Conservation (phyloP, 2,797 vertebrate genomes). For the Betta splendens region DNA sequence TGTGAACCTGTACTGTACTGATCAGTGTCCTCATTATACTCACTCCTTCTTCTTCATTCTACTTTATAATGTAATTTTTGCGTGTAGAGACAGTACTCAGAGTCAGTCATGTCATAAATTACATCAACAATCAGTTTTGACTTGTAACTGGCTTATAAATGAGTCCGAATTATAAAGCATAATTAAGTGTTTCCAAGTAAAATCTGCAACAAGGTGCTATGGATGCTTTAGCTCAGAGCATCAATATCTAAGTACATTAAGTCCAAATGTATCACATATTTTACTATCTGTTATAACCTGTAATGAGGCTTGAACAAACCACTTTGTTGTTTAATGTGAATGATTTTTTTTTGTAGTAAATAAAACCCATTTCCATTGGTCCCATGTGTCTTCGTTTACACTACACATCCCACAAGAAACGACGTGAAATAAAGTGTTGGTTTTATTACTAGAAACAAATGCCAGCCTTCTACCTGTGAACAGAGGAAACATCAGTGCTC, state of each 20-base stretch:
- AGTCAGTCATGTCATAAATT: no score
- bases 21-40: slow-evolving; percentile 3
- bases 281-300: slow-evolving; percentile 26
- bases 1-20: no score
- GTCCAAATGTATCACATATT: slow-evolving; percentile 19
- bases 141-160: slow-evolving; percentile 25
- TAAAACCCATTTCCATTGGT: slow-evolving; percentile 17
- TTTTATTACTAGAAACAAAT: slow-evolving; percentile 71
- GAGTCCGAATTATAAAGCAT: not conserved
- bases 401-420: slow-evolving; percentile 15
- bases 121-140: no score
- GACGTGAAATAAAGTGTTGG: slow-evolving; percentile 38
- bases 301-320: slow-evolving; percentile 32
- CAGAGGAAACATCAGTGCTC: slow-evolving; percentile 49
- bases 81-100: slow-evolving; percentile 40
- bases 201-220: slow-evolving; percentile 2
- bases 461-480: slow-evolving; percentile 56
- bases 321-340: slow-evolving; percentile 54
- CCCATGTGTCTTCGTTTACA: not conserved
- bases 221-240: not conserved
- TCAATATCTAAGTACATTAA: slow-evolving; percentile 22
- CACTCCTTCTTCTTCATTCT: slow-evolving; percentile 14
- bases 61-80: slow-evolving; percentile 23
- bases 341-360: slow-evolving; percentile 51
- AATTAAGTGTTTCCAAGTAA: slow-evolving; percentile 12